phyloP scores from a whole-genome alignment of 2,797 vertebrate species.

The Apogon hyalosoma region DNA sequence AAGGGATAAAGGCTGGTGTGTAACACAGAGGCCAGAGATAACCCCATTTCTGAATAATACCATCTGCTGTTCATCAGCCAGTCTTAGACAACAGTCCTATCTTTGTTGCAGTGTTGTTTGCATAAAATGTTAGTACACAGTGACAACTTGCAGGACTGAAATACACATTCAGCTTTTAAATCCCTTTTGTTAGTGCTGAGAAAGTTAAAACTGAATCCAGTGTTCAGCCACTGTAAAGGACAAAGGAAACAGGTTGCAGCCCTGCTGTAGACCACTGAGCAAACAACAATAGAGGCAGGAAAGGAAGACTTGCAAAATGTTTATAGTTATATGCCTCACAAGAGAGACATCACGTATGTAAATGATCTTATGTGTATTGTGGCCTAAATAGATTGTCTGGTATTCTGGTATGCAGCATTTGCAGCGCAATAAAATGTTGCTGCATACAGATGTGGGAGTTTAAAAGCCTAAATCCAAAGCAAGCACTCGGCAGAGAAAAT shows the following conservation, averaged over 20 bases:
- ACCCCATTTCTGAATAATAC: conserved; percentile 1
- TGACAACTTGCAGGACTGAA: conserved; percentile 1
- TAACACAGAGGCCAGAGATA: not conserved
- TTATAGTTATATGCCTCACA: not conserved
- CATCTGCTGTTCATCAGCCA: not conserved
- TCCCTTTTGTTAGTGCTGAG: not conserved
- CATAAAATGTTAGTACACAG: not conserved
- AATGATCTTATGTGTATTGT: not conserved
- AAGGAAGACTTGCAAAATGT: not conserved
- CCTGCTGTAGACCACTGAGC: not conserved
- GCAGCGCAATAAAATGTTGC: not conserved
- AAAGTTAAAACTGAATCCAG: conserved; percentile 1
- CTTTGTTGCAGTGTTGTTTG: not conserved
- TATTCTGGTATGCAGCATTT: not conserved
- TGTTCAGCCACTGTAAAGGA: conserved; percentile 8
- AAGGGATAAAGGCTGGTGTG: not conserved
- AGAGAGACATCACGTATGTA: conserved; percentile 6
- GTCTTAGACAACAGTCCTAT: not conserved
- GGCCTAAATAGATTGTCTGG: too few species aligned
- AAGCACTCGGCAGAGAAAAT: not conserved
- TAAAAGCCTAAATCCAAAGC: not conserved
- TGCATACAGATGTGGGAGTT: not conserved
- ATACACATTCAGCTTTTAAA: conserved; percentile 6
- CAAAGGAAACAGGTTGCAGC: conserved; percentile 14
- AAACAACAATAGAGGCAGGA: conserved; percentile 5